Percentiles rank a stretch among this genome's conserved stretches.
Conservation (phyloP, 2,888 invertebrate species). For the Junonia oenone region DNA sequence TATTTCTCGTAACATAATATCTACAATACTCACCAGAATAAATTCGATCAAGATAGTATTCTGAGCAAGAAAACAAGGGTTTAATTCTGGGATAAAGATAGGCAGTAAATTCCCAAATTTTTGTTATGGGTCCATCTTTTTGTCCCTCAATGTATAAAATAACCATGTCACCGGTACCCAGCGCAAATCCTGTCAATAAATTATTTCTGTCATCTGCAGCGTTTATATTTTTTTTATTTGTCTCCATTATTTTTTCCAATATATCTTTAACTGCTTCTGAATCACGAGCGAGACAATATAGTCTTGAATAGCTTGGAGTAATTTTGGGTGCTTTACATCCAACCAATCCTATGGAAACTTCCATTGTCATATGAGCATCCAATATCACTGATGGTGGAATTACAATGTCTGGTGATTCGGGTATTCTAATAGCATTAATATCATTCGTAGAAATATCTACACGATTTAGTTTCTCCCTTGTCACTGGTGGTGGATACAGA, state of each 20-base stretch:
- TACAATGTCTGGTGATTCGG: constrained; percentile 37
- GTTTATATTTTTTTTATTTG: constrained; percentile 45
- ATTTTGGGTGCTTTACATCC: constrained; percentile 50
- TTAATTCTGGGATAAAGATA: constrained; percentile 49
- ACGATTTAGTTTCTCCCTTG: constrained; percentile 35
- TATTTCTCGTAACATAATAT: not conserved
- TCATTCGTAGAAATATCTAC: constrained; percentile 60
- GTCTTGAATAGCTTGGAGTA: constrained; percentile 45
- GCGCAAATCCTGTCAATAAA: constrained; percentile 55
- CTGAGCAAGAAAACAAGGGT: constrained; percentile 39
- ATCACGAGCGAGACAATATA: constrained; percentile 46
- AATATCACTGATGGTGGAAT: constrained; percentile 48
- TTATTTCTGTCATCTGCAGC: constrained; percentile 31
- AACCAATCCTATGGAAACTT: constrained; percentile 57
- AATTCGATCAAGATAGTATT: not conserved
- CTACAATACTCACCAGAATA: constrained; percentile 9
- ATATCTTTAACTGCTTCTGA: constrained; percentile 38
- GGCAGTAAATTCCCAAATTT: constrained; percentile 53
- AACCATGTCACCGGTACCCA: constrained; percentile 52
- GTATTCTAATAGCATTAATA: constrained; percentile 47
- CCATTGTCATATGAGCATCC: constrained; percentile 59
- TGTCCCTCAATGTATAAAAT: constrained; percentile 59
- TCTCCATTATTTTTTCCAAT: constrained; percentile 41
- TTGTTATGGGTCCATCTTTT: constrained; percentile 51
- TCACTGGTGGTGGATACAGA: constrained; percentile 47